phyloP scores from a whole-genome alignment of 2,888 invertebrate genomes.

The Liposcelis brunnea region DNA sequence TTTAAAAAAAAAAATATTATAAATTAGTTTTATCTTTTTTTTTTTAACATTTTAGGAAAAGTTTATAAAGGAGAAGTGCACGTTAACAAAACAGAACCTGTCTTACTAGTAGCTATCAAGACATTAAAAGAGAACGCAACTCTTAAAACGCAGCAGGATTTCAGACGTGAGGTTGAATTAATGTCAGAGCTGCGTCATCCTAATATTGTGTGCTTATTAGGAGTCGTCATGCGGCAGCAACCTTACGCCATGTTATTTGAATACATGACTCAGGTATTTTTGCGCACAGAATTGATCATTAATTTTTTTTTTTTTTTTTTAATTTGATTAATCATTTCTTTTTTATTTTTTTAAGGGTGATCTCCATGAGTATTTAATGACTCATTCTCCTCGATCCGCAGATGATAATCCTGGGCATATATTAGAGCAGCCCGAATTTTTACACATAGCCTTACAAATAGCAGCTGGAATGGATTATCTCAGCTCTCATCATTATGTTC shows the following conservation, averaged over 20 bases:
- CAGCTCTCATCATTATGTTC: conserved; percentile 86
- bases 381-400: conserved; percentile 57
- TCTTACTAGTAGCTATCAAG: conserved; percentile 78
- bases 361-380: conserved; percentile 85
- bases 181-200: conserved; percentile 90
- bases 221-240: conserved; percentile 75
- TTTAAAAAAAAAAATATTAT: conserved; percentile 6
- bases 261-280: conserved; percentile 62
- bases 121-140: conserved; percentile 86
- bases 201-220: conserved; percentile 88
- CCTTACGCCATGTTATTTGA: conserved; percentile 95
- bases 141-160: conserved; percentile 79
- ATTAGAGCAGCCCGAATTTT: conserved; percentile 66
- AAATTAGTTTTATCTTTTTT: conserved; percentile 5
- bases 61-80: conserved; percentile 86
- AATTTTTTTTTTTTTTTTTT: conserved; percentile 1
- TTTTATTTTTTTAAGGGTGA: conserved; percentile 72
- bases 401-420: conserved; percentile 32
- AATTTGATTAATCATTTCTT: too few relatives aligned
- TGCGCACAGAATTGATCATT: neutral
- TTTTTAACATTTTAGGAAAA: conserved; percentile 39
- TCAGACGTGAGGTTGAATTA: conserved; percentile 82
- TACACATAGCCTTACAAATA: conserved; percentile 82
- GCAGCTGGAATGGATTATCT: conserved; percentile 71
- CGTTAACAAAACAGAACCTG: conserved; percentile 37